Conservation (phyloP, 2,888 invertebrate genomes). For the Andrena bucephala region DNA sequence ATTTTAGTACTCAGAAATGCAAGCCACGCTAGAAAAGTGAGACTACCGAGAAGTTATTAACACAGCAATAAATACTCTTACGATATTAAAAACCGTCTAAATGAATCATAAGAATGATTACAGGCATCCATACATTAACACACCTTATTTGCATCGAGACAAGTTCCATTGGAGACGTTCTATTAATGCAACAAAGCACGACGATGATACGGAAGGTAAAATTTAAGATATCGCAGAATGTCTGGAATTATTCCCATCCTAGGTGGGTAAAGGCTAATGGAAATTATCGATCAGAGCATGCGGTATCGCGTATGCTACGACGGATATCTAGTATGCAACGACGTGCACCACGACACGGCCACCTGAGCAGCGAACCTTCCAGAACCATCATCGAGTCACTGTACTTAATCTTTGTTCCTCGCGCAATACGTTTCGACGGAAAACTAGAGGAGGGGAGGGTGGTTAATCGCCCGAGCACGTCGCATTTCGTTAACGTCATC, state of each 20-base stretch:
- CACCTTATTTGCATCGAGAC: not conserved
- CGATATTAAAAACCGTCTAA: not conserved
- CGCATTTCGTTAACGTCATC: conserved; percentile 24
- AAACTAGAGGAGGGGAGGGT: not conserved
- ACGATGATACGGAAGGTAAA: too few species aligned
- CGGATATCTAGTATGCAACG: conserved; percentile 2
- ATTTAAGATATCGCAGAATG: not conserved
- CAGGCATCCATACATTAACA: not conserved
- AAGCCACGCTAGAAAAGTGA: too few species aligned
- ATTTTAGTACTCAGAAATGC: too few species aligned
- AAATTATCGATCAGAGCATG: conserved; percentile 5
- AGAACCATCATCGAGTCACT: conserved; percentile 14
- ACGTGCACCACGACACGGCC: not conserved
- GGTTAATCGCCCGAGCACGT: not conserved
- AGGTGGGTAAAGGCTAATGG: not conserved
- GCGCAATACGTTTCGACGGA: not conserved
- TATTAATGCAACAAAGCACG: not conserved
- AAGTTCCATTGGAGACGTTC: not conserved
- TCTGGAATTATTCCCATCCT: not conserved
- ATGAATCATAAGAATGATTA: not conserved
- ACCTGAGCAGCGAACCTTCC: conserved; percentile 20
- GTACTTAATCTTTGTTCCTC: not conserved
- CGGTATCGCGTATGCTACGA: not conserved
- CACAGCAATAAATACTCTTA: too few species aligned
- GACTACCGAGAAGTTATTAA: too few species aligned